Percentiles rank a stretch among this genome's conserved stretches.
Conservation (phyloP, 2,113 vertebrate species). For the Vanacampus margaritifer region DNA sequence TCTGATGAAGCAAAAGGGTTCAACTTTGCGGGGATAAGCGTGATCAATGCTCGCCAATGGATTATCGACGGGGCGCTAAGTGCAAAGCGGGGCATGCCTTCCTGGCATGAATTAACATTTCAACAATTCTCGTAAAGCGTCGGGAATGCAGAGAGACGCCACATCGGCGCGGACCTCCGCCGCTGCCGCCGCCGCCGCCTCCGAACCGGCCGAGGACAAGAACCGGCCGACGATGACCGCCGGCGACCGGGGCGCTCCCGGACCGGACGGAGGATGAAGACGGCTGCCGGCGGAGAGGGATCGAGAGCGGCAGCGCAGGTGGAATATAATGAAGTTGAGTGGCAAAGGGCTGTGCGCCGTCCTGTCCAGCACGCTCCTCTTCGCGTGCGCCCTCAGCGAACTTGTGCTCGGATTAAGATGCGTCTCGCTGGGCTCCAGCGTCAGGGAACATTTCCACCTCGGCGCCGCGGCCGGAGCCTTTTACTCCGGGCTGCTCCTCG, state of each 20-base stretch:
- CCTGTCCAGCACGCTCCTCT: constrained; percentile 88
- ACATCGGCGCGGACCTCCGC: constrained; percentile 22
- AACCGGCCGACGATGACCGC: constrained; percentile 72
- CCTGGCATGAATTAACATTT: constrained; percentile 60
- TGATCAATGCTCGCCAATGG: constrained; percentile 17
- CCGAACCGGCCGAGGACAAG: constrained; percentile 54
- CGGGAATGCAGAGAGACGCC: constrained; percentile 52
- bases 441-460: constrained; percentile 86
- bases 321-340: constrained; percentile 96
- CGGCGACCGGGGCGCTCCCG: constrained; percentile 64
- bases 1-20: neutral
- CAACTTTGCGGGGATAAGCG: constrained; percentile 2
- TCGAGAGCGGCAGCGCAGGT: constrained; percentile 39
- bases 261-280: constrained; percentile 64
- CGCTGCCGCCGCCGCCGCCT: constrained; percentile 53
- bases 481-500: constrained; percentile 88
- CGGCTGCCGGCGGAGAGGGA: neutral
- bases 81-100: constrained; percentile 17
- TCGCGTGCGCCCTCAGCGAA: constrained; percentile 89
- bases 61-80: constrained; percentile 38
- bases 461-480: constrained; percentile 86
- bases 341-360: constrained; percentile 91
- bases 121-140: constrained; percentile 49
- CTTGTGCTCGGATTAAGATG: constrained; percentile 89
- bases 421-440: constrained; percentile 84